Conservation (phyloP, 2,113 vertebrate species). For the Mastomys coucha region DNA sequence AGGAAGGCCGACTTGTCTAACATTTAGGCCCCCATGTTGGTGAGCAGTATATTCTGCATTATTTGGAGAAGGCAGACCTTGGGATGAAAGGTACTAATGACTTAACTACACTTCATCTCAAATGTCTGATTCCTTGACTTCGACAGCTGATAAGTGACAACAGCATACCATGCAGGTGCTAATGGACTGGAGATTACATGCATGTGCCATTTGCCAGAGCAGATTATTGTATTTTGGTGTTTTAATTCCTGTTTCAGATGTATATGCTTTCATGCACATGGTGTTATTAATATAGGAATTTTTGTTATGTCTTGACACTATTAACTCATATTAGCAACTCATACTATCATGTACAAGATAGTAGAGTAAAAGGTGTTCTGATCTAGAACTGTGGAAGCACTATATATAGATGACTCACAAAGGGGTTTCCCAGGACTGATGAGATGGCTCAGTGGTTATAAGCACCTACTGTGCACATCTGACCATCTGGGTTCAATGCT, state of each 20-base stretch:
- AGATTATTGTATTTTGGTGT: conserved; percentile 29
- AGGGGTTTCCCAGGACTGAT: background rate
- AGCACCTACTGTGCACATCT: background rate
- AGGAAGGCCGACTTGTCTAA: conserved; percentile 17
- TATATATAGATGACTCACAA: background rate
- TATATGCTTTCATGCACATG: background rate
- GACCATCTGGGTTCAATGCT: background rate
- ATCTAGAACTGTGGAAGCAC: background rate
- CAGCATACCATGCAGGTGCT: conserved; percentile 3
- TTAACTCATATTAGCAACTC: background rate
- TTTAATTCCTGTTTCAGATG: background rate
- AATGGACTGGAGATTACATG: background rate
- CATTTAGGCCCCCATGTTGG: background rate
- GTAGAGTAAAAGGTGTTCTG: background rate
- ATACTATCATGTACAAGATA: background rate
- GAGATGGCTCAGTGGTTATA: background rate
- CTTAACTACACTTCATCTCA: conserved; percentile 48
- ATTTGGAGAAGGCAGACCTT: background rate
- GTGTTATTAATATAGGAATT: background rate
- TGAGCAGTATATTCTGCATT: background rate
- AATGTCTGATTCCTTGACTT: background rate
- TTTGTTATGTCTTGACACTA: background rate
- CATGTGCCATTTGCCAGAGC: background rate
- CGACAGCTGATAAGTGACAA: conserved; percentile 38
- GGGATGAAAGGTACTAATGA: conserved; percentile 34